phyloP scores from a whole-genome alignment of 2,113 vertebrate species.

The Circaetus cinerascens region DNA sequence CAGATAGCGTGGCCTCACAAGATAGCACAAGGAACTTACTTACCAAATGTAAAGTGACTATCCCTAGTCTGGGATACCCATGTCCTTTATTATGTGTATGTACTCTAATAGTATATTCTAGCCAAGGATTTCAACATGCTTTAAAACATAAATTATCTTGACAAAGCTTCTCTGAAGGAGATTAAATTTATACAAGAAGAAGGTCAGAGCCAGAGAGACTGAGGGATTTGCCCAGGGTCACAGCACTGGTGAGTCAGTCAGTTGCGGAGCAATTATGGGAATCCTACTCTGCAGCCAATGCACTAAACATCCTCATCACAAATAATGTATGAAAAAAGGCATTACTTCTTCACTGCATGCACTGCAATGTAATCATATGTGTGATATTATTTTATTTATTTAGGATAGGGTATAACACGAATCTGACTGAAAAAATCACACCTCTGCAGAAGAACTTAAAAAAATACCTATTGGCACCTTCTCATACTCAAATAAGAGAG shows the following conservation, averaged over 20 bases:
- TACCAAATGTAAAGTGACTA: neutral
- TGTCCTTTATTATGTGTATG: neutral
- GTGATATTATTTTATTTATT: conserved; percentile 4
- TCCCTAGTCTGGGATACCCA: neutral
- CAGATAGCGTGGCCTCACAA: neutral
- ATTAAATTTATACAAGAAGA: neutral
- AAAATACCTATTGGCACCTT: neutral
- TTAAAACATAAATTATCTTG: neutral
- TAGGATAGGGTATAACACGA: neutral
- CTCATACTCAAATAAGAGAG: neutral
- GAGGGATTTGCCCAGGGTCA: conserved; percentile 4
- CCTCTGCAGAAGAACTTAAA: neutral
- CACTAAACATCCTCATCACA: neutral
- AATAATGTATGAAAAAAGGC: neutral
- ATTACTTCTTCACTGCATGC: neutral
- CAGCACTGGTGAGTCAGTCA: neutral
- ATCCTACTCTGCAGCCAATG: neutral
- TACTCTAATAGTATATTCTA: neutral
- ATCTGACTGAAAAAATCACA: neutral
- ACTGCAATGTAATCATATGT: neutral
- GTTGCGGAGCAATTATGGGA: neutral
- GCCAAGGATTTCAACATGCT: neutral
- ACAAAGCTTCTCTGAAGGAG: conserved; percentile 4
- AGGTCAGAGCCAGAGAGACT: neutral
- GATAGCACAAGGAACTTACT: neutral